These are phyloP conservation scores for Selenia dentaria DNA, from an alignment of 2,888 invertebrate species.

Conservation along the genomic window DNA sequence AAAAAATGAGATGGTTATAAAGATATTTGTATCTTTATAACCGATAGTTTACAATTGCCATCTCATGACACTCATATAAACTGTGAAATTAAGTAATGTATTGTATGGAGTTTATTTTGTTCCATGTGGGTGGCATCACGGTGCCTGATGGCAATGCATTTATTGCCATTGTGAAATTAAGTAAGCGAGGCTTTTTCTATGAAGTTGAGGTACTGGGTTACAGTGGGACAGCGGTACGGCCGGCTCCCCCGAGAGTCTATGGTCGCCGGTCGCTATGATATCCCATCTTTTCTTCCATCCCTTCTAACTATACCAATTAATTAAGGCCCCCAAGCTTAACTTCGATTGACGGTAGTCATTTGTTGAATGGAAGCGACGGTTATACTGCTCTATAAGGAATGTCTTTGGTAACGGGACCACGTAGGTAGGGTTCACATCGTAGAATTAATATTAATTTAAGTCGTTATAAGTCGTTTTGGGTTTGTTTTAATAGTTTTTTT, in stretches of 20 bases:
- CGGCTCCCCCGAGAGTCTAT: slow-evolving; percentile 44
- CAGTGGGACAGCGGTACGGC: slow-evolving; percentile 1
- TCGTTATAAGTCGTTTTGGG: slow-evolving; percentile 1
- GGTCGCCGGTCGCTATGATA: slow-evolving; percentile 61
- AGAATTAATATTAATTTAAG: slow-evolving; percentile 32
- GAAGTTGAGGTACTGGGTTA: slow-evolving; percentile 1
- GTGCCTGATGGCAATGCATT: too few relatives aligned
- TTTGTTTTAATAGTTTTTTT: slow-evolving; percentile 3
- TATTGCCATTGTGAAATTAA: too few relatives aligned
- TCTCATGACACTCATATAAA: too few relatives aligned
- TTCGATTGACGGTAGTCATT: slow-evolving; percentile 62
- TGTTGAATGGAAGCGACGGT: slow-evolving; percentile 50
- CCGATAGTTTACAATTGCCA: too few relatives aligned
- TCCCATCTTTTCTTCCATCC: slow-evolving; percentile 48
- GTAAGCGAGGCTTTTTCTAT: too few relatives aligned
- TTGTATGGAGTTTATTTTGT: too few relatives aligned
- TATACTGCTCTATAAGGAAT: slow-evolving; percentile 47
- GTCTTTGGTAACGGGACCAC: slow-evolving; percentile 40
- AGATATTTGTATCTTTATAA: too few relatives aligned
- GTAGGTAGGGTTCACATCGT: slow-evolving; percentile 14
- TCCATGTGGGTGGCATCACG: too few relatives aligned
- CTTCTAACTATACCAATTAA: slow-evolving; percentile 69
- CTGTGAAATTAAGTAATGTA: too few relatives aligned
- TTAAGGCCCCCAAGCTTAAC: slow-evolving; percentile 43
- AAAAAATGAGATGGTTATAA: too few relatives aligned